Conservation (phyloP, 2,113 vertebrate species). For the Sylvilagus bachmani region DNA sequence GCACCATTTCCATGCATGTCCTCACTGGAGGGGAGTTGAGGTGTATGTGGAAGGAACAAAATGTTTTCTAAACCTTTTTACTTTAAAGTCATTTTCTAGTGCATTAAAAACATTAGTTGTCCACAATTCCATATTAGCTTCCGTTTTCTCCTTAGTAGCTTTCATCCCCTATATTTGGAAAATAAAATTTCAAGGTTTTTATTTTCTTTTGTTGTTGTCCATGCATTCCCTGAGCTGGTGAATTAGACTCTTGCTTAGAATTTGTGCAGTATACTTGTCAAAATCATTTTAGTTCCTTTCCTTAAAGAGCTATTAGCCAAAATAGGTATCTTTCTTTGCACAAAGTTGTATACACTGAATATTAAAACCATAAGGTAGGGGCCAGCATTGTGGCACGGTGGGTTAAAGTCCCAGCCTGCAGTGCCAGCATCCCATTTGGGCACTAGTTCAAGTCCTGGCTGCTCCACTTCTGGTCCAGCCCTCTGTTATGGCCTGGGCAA, state of each 20-base stretch:
- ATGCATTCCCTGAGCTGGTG: background rate
- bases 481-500: too few relatives aligned
- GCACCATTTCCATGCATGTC: background rate
- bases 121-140: background rate
- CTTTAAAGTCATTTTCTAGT: background rate
- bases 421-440: too few relatives aligned
- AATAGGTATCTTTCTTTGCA: conserved; percentile 23
- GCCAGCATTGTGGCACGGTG: too few relatives aligned
- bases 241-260: background rate
- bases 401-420: too few relatives aligned
- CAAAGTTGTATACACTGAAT: background rate
- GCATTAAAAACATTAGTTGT: background rate
- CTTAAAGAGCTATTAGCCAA: conserved; percentile 6
- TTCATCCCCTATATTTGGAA: background rate
- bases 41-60: background rate
- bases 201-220: background rate
- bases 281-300: conserved; percentile 20
- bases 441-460: too few relatives aligned
- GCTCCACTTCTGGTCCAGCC: too few relatives aligned
- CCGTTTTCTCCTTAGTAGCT: background rate
- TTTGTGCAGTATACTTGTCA: conserved; percentile 4
- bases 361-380: conserved; percentile 14
- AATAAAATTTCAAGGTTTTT: background rate
- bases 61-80: conserved; percentile 30
- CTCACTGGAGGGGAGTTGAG: background rate